phyloP scores from a whole-genome alignment of 2,113 vertebrate species.

The Apaloderma vittatum region DNA sequence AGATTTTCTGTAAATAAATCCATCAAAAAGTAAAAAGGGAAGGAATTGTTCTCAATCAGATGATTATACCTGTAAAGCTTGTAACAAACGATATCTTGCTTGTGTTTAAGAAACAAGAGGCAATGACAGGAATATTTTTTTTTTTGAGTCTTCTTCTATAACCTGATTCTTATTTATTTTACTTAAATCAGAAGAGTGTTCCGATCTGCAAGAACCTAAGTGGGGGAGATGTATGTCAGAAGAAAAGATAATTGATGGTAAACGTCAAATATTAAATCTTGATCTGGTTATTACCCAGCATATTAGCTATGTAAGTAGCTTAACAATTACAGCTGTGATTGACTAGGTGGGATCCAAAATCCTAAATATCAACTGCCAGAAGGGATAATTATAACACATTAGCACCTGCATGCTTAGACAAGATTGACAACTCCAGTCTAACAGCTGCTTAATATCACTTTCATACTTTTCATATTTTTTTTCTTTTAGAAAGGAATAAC shows the following conservation, averaged over 20 bases:
- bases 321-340: constrained; percentile 87
- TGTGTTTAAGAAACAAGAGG: constrained; percentile 37
- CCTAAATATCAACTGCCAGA: constrained; percentile 87
- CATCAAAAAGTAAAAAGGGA: constrained; percentile 22
- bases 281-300: constrained; percentile 85
- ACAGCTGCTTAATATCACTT: constrained; percentile 86
- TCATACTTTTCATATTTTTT: constrained; percentile 77
- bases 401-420: constrained; percentile 85
- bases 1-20: constrained; percentile 59
- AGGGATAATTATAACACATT: constrained; percentile 88
- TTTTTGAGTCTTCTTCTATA: constrained; percentile 29
- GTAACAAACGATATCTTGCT: constrained; percentile 5
- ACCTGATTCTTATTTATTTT: constrained; percentile 55
- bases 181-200: constrained; percentile 64
- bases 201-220: constrained; percentile 71
- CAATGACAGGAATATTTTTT: constrained; percentile 49
- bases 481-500: constrained; percentile 74
- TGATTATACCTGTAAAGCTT: not conserved
- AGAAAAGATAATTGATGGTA: constrained; percentile 82
- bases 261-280: constrained; percentile 87
- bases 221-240: constrained; percentile 71
- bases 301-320: constrained; percentile 85
- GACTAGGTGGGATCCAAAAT: constrained; percentile 88
- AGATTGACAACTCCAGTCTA: constrained; percentile 84
- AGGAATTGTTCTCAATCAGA: constrained; percentile 38